These are phyloP conservation scores for Drosophila dives DNA, from an alignment of 2,888 invertebrate genomes.

Conservation along the genomic window DNA sequence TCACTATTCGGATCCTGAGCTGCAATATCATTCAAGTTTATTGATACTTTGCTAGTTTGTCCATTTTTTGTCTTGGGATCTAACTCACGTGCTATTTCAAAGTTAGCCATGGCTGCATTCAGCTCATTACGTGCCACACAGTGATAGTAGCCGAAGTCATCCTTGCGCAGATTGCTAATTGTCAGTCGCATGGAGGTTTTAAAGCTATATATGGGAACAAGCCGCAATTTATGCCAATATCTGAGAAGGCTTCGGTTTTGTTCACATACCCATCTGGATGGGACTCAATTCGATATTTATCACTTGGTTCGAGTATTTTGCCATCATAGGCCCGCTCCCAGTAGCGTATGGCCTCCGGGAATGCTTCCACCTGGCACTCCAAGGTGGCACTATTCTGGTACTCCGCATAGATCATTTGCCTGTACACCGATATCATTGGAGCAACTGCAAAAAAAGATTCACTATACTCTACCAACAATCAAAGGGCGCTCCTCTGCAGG, in stretches of 20 bases:
- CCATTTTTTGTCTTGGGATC: not conserved
- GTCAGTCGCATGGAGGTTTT: constrained; percentile 92
- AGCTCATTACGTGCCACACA: constrained; percentile 94
- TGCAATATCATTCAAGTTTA: constrained; percentile 23
- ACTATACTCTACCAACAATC: not conserved
- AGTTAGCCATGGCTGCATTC: constrained; percentile 91
- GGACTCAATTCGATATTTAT: constrained; percentile 88
- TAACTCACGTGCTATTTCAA: constrained; percentile 88
- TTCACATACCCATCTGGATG: constrained; percentile 85
- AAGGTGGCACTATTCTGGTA: constrained; percentile 89
- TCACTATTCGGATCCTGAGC: constrained; percentile 86
- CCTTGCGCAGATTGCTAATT: constrained; percentile 88
- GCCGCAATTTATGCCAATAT: not conserved
- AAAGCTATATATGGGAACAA: constrained; percentile 80
- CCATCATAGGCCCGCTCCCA: constrained; percentile 92
- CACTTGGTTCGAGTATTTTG: constrained; percentile 88
- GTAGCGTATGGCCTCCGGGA: constrained; percentile 93
- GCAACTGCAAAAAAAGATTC: constrained; percentile 88
- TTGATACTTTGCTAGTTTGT: not conserved
- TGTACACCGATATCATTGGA: constrained; percentile 92
- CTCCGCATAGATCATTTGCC: constrained; percentile 90
- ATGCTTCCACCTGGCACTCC: constrained; percentile 95
- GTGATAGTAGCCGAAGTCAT: constrained; percentile 91
- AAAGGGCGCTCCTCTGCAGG: no score
- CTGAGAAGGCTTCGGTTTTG: not conserved